Evolutionary conservation across 2,113 vertebrate genomes (phyloP).

Genomic region (Corythornis cristatus): DNA sequence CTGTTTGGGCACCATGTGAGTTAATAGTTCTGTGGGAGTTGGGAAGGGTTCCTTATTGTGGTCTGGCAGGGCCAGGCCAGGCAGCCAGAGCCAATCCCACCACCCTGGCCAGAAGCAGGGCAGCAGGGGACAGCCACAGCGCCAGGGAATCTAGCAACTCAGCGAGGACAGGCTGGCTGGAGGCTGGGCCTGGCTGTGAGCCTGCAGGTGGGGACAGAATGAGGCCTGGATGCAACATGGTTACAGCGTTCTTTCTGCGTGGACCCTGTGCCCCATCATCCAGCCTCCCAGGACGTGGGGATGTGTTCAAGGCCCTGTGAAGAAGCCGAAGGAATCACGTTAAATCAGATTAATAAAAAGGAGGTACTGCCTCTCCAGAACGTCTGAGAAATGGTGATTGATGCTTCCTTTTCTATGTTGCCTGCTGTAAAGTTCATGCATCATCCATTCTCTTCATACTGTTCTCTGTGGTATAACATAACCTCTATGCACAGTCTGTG

Average conservation of each 20-base stretch:
- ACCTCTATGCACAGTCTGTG: background rate
- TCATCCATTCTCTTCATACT: background rate
- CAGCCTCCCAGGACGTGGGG: accelerated
- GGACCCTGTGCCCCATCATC: accelerated
- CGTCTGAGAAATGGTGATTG: background rate
- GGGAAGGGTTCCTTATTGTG: background rate
- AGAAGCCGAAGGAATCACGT: background rate
- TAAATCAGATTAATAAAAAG: background rate
- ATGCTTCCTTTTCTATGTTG: background rate
- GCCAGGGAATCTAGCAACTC: background rate
- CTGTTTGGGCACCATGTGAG: accelerated
- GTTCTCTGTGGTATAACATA: background rate
- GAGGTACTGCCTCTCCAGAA: background rate
- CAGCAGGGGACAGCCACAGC: background rate
- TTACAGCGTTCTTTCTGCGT: accelerated
- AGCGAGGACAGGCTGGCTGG: too few species aligned
- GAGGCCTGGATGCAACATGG: background rate
- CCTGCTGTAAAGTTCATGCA: background rate
- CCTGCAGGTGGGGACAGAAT: background rate
- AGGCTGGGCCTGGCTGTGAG: background rate
- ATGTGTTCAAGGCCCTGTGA: background rate
- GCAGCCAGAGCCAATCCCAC: background rate
- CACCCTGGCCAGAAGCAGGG: background rate
- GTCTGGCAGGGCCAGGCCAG: background rate
- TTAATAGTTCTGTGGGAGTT: background rate